Percentiles rank a stretch among this genome's conserved stretches.
Conservation (phyloP, 1,140 invertebrate species). For the Melanaphis sacchari region DNA sequence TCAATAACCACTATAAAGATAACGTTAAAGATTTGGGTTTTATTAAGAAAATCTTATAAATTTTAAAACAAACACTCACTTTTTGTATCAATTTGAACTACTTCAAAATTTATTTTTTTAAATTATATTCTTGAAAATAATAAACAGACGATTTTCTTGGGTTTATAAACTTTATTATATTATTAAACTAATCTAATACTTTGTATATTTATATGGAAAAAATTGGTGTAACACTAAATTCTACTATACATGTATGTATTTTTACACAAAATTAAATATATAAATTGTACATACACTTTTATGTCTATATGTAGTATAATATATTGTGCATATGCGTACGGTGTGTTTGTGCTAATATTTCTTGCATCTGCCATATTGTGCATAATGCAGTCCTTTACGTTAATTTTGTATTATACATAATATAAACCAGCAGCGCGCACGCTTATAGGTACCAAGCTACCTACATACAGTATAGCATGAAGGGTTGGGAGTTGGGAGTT, state of each 20-base stretch:
- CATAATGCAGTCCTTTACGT: not conserved
- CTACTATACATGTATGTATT: too few relatives aligned
- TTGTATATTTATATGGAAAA: too few relatives aligned
- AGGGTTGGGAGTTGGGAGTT: not conserved
- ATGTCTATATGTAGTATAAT: not conserved
- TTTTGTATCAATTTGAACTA: too few relatives aligned
- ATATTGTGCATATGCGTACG: not conserved
- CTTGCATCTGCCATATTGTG: conserved; percentile 6
- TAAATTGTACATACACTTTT: not conserved
- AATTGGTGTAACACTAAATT: too few relatives aligned
- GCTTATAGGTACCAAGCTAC: not conserved
- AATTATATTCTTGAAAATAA: not conserved
- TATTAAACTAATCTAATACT: too few relatives aligned
- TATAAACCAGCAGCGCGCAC: not conserved
- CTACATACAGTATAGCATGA: not conserved
- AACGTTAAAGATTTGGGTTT: too few relatives aligned
- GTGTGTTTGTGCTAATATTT: not conserved
- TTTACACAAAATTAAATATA: too few relatives aligned
- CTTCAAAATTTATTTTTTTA: not conserved
- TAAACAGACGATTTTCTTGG: too few relatives aligned
- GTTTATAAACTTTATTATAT: too few relatives aligned
- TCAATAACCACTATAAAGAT: too few relatives aligned
- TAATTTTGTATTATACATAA: conserved; percentile 24
- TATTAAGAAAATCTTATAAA: too few relatives aligned
- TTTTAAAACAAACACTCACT: too few relatives aligned